Evolutionary conservation across 30 jellyfish, hydroid and myxozoan genomes (phyloP), one percentile per base, ranked within the genome.

Genomic region (Aurelia coerulea): DNA sequence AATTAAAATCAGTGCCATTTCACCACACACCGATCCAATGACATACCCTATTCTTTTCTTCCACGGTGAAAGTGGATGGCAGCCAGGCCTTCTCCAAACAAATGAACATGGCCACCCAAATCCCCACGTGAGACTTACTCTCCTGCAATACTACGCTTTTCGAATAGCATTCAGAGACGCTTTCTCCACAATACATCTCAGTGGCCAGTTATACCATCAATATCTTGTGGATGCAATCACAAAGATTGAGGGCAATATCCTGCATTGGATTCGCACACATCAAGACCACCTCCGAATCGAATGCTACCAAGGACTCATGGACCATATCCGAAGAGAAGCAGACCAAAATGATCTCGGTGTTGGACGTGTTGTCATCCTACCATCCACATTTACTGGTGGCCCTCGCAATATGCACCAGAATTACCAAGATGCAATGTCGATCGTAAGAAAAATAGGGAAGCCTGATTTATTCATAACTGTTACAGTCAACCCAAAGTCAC

Each of bases 301-400:
- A 65, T 15, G 37, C 17, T 65, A 65, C 42, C 76, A 65, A 29
- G 76, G 49, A 2, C 49, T 65, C 49, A 65, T 65, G 76, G 76
- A 65, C 8, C 76, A 65, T 15, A 33, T 65, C 39, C 76, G 32
- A 2, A 19, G 49, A 65, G n/a, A 33, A n/a, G 76, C 76, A 10
- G 49, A 65, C 15, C 37, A 17, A n/a, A 33, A 65, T 12, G 76
- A 70, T 39, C 17, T 39, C 2, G 37, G 49, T 33, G 88, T 81
- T 10, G 88, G 92, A 15, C 90, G 90, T 71, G 64, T 83, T 83
- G 88, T 72, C 54, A 66, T 72, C 31, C 65, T 69, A 37, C 92
- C 88, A 14, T 68, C 88, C 71, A 37, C 74, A 17, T 83, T 60
- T 54, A 34, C n/a, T 10, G 81, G 81, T 5, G 39, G 78, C 34